A percentile compares a stretch with the other conserved stretches of the same genome.
These are phyloP conservation scores for Tachina fera DNA, from an alignment of 2,888 invertebrate species.

Conservation along the genomic window DNA sequence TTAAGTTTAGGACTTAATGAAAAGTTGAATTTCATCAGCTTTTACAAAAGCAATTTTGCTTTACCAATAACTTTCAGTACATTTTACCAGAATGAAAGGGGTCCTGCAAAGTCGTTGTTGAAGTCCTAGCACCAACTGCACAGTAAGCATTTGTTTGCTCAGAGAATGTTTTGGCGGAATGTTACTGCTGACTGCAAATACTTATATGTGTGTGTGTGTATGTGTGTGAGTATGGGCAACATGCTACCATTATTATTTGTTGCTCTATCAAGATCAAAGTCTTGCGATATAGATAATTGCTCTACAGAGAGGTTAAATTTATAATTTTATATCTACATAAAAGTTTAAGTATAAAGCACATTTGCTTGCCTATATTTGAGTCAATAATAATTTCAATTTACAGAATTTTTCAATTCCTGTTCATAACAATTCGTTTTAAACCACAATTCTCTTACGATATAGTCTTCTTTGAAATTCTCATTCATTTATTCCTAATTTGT, in stretches of 20 bases:
- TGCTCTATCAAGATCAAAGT: conserved; percentile 73
- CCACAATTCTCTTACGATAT: too few species aligned
- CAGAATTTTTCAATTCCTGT: conserved; percentile 58
- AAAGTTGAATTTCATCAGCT: too few species aligned
- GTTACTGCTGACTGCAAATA: conserved; percentile 31
- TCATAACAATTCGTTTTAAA: background rate
- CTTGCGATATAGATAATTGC: conserved; percentile 74
- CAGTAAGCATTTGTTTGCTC: background rate
- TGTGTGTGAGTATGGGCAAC: conserved; percentile 24
- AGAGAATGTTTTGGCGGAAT: conserved; percentile 16
- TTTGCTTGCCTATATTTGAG: conserved; percentile 64
- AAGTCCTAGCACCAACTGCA: background rate
- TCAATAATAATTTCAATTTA: conserved; percentile 72
- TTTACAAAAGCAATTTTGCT: too few species aligned
- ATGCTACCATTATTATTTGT: conserved; percentile 71
- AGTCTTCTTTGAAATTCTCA: conserved; percentile 54
- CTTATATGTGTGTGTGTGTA: conserved; percentile 4
- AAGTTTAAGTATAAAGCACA: conserved; percentile 12
- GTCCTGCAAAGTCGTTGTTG: background rate
- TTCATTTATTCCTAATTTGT: conserved; percentile 68
- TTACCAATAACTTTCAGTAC: too few species aligned
- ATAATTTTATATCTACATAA: conserved; percentile 58
- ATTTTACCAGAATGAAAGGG: background rate
- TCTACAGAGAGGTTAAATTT: conserved; percentile 71
- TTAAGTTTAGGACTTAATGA: too few species aligned